Conservation (phyloP, 2,797 vertebrate genomes). For the Vireo griseus region DNA sequence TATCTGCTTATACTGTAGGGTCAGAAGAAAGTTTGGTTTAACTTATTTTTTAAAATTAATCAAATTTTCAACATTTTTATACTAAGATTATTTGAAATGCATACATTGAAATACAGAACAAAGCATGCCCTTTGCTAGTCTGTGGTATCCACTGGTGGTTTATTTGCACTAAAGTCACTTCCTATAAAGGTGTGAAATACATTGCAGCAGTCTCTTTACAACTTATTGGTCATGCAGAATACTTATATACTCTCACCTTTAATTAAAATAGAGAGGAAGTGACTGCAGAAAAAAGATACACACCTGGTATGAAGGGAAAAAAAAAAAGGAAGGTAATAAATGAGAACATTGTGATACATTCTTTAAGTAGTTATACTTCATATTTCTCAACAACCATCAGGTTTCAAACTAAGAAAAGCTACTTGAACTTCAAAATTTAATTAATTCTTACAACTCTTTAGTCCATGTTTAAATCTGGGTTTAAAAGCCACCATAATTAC, state of each 20-base stretch:
- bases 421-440: not conserved
- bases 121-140: conserved; percentile 45
- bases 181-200: not conserved
- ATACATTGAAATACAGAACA: not conserved
- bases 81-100: conserved; percentile 3
- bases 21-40: conserved; percentile 33
- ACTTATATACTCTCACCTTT: not conserved
- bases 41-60: conserved; percentile 29
- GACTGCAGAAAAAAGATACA: not conserved
- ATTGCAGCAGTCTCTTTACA: conserved; percentile 17
- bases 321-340: not conserved
- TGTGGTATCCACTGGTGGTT: not conserved
- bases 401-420: conserved; percentile 21
- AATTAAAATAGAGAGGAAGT: not conserved
- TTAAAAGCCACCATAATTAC: conserved; percentile 5
- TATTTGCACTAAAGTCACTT: conserved; percentile 32
- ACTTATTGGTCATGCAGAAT: not conserved
- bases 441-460: conserved; percentile 28
- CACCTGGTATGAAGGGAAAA: not conserved
- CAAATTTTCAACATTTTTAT: conserved; percentile 45
- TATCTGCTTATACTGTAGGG: not conserved
- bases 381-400: conserved; percentile 14
- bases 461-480: conserved; percentile 25
- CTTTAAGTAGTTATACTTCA: not conserved
- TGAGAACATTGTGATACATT: not conserved